Conservation (phyloP, 1,140 invertebrate species). For the Hycleus cichorii region DNA sequence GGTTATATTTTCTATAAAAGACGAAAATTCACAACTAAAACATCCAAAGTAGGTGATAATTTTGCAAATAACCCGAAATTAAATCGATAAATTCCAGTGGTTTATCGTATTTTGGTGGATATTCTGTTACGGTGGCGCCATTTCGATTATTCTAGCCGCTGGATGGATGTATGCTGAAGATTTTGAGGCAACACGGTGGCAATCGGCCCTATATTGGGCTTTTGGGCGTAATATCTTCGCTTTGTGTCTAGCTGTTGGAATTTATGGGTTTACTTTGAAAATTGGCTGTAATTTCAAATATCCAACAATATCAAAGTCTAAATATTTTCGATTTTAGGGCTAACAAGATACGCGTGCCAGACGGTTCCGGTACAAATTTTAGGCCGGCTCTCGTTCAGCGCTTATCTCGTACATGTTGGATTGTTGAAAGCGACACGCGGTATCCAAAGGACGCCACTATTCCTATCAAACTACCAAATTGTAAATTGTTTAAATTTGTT, state of each 20-base stretch:
- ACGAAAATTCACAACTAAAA: conserved; percentile 7
- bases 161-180: conserved; percentile 19
- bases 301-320: not conserved
- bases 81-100: conserved; percentile 20
- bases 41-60: conserved; percentile 9
- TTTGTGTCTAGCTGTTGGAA: conserved; percentile 22
- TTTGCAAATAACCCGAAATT: not conserved
- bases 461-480: conserved; percentile 12
- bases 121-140: conserved; percentile 19
- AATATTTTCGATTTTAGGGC: conserved; percentile 19
- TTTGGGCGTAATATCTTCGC: conserved; percentile 28
- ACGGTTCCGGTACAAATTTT: conserved; percentile 20
- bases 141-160: conserved; percentile 24
- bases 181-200: conserved; percentile 14
- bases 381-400: conserved; percentile 25
- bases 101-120: conserved; percentile 27
- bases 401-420: conserved; percentile 23
- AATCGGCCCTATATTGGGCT: conserved; percentile 29
- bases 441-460: conserved; percentile 15
- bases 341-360: conserved; percentile 16
- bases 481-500: conserved; percentile 12
- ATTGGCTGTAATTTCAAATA: conserved; percentile 23
- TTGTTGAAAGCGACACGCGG: not conserved
- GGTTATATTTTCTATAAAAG: conserved; percentile 17
- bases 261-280: conserved; percentile 26